Conservation (phyloP, 2,113 vertebrate species). For the Spilogale gracilis region DNA sequence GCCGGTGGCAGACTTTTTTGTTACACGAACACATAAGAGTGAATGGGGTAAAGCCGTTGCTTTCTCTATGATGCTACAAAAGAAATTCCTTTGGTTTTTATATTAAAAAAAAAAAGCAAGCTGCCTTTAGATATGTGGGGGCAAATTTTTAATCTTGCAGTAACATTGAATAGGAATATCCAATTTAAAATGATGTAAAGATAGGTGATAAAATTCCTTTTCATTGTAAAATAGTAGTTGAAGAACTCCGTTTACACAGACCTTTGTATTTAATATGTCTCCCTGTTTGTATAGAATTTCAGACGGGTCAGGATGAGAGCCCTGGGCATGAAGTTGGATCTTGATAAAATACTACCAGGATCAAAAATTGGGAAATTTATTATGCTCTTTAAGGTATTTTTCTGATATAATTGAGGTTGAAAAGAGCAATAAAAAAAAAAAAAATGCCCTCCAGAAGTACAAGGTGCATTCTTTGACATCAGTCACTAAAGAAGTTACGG, state of each 20-base stretch:
- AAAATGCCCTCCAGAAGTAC: conserved; percentile 76
- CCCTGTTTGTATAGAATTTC: conserved; percentile 86
- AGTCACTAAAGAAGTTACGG: conserved; percentile 73
- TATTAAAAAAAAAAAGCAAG: conserved; percentile 85
- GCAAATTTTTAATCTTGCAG: conserved; percentile 89
- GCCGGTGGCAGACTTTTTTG: conserved; percentile 86
- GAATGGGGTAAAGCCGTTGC: conserved; percentile 88
- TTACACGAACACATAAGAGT: conserved; percentile 86
- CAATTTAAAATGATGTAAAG: conserved; percentile 92
- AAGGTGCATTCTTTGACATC: conserved; percentile 73
- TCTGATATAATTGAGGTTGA: conserved; percentile 73
- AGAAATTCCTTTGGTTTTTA: conserved; percentile 88
- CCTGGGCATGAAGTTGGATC: conserved; percentile 77
- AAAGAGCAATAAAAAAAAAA: conserved; percentile 83
- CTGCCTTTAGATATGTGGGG: conserved; percentile 86
- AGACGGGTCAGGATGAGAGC: conserved; percentile 65
- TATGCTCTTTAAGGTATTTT: conserved; percentile 79
- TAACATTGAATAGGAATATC: conserved; percentile 92
- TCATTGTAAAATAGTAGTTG: conserved; percentile 96
- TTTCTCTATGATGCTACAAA: conserved; percentile 88
- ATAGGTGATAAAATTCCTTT: conserved; percentile 93
- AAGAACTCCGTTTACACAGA: conserved; percentile 89
- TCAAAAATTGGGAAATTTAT: conserved; percentile 77
- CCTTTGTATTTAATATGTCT: conserved; percentile 93
- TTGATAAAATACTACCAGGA: conserved; percentile 71